Conservation (phyloP, 1,140 invertebrate species). For the Cydia amplana region DNA sequence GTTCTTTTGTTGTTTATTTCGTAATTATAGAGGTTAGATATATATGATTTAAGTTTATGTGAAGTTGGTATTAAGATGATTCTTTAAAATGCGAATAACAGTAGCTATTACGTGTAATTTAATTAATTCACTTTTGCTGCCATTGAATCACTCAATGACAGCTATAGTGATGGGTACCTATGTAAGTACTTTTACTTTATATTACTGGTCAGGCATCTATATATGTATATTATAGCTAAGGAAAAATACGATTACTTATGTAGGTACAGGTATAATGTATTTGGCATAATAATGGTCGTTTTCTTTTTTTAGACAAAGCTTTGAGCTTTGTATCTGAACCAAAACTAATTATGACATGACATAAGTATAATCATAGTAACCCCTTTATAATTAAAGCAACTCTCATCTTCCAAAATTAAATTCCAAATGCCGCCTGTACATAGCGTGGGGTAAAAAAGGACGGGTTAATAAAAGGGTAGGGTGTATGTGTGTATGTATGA, state of each 20-base stretch:
- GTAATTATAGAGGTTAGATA: background rate
- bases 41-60: background rate
- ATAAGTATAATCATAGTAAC: background rate
- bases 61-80: background rate
- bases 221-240: too few relatives aligned
- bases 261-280: too few relatives aligned
- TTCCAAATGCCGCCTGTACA: background rate
- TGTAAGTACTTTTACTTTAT: too few relatives aligned
- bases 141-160: background rate
- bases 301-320: too few relatives aligned
- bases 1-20: slow-evolving; percentile 30
- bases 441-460: slow-evolving; percentile 14
- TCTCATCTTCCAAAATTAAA: background rate
- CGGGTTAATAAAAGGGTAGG: slow-evolving; percentile 19
- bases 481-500: slow-evolving; percentile 5
- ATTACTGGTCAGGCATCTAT: too few relatives aligned
- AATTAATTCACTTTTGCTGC: too few relatives aligned
- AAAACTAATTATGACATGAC: background rate
- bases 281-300: too few relatives aligned
- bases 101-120: background rate
- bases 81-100: background rate
- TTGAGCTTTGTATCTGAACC: background rate
- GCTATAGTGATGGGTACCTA: background rate
- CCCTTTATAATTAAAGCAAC: slow-evolving; percentile 4
- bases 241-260: too few relatives aligned